Conservation (phyloP, 2,797 vertebrate species). For the Sarcophilus harrisii region DNA sequence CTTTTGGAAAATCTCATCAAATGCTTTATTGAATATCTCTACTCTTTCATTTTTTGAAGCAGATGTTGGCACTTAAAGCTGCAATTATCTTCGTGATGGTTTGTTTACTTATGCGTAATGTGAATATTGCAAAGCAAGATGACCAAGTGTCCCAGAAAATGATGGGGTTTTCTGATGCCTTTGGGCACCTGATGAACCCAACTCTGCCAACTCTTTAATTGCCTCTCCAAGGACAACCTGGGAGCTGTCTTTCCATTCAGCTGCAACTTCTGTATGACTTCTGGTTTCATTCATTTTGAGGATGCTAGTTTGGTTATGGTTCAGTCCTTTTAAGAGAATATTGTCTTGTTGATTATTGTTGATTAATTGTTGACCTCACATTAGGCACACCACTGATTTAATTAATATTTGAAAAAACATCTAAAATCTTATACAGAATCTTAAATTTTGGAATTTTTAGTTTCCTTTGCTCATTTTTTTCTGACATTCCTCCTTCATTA, state of each 20-base stretch:
- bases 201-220: slow-evolving; percentile 1
- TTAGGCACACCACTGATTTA: not conserved
- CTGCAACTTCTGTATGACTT: not conserved
- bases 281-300: not conserved
- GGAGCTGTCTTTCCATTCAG: not conserved
- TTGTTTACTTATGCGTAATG: not conserved
- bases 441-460: not conserved
- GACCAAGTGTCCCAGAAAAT: not conserved
- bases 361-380: not conserved
- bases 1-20: not conserved
- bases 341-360: not conserved
- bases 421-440: not conserved
- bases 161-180: not conserved
- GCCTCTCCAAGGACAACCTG: not conserved
- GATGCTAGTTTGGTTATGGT: not conserved
- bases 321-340: not conserved
- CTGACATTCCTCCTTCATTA: not conserved
- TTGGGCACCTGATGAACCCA: not conserved
- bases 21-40: not conserved
- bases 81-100: not conserved
- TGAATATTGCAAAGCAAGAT: not conserved
- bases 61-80: slow-evolving; percentile 2
- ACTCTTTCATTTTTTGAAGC: not conserved
- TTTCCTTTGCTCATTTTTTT: not conserved
- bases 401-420: not conserved